These are phyloP conservation scores for Heliconius hewitsoni DNA, from an alignment of 1,140 invertebrate species.

Conservation along the genomic window DNA sequence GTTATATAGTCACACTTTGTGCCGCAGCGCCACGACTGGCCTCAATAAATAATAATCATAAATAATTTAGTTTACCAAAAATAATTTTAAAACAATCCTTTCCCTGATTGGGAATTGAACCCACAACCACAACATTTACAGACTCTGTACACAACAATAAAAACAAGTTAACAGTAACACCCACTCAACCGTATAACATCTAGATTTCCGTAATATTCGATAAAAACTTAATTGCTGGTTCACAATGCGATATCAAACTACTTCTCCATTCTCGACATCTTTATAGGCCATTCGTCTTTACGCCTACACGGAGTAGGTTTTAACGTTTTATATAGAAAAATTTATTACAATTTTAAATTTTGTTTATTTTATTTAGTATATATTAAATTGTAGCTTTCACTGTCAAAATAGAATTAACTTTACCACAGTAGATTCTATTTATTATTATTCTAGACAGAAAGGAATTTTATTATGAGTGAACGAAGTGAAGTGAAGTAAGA, in stretches of 20 bases:
- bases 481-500: no score
- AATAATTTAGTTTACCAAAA: no score
- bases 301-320: slow-evolving; percentile 42
- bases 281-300: slow-evolving; percentile 58
- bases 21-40: no score
- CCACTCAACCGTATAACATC: not conserved
- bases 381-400: not conserved
- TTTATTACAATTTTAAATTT: not conserved
- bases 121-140: not conserved
- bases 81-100: no score
- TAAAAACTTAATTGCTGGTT: slow-evolving; percentile 12
- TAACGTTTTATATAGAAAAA: not conserved
- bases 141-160: not conserved
- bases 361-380: not conserved
- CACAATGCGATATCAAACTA: slow-evolving; percentile 24
- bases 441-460: no score
- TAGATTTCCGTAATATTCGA: not conserved
- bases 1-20: no score
- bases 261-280: slow-evolving; percentile 50
- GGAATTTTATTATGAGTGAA: no score
- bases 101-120: not conserved
- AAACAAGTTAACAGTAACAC: not conserved
- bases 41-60: no score
- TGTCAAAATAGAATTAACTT: no score
- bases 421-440: no score